phyloP scores from a whole-genome alignment of 2,797 vertebrate genomes.

The Sebastes minor region DNA sequence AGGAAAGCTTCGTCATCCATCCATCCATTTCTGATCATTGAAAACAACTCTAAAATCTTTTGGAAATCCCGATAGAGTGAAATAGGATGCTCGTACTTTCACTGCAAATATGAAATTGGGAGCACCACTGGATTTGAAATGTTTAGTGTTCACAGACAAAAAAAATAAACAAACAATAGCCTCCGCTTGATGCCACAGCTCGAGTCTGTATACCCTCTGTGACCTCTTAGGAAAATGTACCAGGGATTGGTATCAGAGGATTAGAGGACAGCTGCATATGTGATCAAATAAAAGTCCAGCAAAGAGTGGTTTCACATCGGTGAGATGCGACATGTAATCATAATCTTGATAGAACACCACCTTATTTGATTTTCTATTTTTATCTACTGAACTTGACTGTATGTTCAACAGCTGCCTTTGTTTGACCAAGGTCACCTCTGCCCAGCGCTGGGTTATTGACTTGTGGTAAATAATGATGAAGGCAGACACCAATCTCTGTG shows the following conservation, averaged over 20 bases:
- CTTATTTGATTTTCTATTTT: not conserved
- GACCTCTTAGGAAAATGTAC: constrained; percentile 19
- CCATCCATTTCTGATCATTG: not conserved
- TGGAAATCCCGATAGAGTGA: not conserved
- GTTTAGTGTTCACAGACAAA: not conserved
- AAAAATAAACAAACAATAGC: not conserved
- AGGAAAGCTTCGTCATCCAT: not conserved
- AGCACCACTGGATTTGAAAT: not conserved
- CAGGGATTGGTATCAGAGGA: constrained; percentile 17
- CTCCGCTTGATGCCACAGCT: not conserved
- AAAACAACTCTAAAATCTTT: not conserved
- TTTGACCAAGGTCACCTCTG: not conserved
- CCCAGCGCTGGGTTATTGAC: not conserved
- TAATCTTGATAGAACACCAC: not conserved
- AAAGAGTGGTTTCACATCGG: not conserved
- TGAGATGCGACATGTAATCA: not conserved
- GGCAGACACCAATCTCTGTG: not conserved
- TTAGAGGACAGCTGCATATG: constrained; percentile 12
- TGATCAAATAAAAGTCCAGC: constrained; percentile 1
- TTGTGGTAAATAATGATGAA: not conserved
- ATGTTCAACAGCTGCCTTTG: not conserved
- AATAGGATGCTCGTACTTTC: not conserved
- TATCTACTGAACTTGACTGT: not conserved
- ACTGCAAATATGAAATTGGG: not conserved
- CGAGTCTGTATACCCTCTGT: not conserved